Evolutionary conservation across 1,140 invertebrate genomes (phyloP), one percentile per base, ranked within the genome.

Genomic region (Subanguina moxae): DNA sequence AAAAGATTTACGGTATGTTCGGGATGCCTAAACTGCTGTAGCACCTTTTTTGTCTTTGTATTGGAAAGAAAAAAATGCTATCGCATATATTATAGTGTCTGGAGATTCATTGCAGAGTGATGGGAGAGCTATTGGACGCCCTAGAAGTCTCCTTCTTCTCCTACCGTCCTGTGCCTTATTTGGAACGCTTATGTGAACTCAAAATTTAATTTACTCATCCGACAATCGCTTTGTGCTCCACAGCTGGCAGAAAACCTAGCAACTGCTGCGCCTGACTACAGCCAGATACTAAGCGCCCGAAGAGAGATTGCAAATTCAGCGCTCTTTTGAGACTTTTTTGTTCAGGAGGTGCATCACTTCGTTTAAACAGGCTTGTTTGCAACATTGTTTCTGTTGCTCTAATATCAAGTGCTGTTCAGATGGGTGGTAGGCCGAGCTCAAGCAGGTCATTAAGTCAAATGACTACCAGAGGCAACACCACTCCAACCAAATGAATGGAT

Each of bases 141-240:
- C 61, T 78, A 21, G 77, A 78, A 71, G 75, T 80, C 11, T 75
- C 72, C 5, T 78, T 78, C 63, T 78, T 78, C 48, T 80, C 77
- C 17, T 78, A 78, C 59, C 59, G 69, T 8, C 75, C 69, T 15
- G 46, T 71, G 1, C 73, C 76, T 0, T 78, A 78, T 72, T 62
- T 75, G n/a, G 64, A 73, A 28, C 61, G 65, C 21, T 68, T 72
- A 56, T 78, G 77, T 78, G 65, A 62, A 62, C 43, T 48, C 27
- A 45, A 52, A 62, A 65, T 71, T 69, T 30, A 57, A 46, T 56
- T 69, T 32, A 1, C 63, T 5, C 52, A 7, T 23, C n/a, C 13
- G 13, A 56, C 28, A 28, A 23, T 19, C 27, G 13, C 28, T 61
- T 61, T 61, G 13, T 61, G 13, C 19, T 28, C 8, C 5, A 67